These are phyloP conservation scores for Mesoclemmys tuberculata DNA, from an alignment of 2,113 vertebrate genomes.

Conservation along the genomic window DNA sequence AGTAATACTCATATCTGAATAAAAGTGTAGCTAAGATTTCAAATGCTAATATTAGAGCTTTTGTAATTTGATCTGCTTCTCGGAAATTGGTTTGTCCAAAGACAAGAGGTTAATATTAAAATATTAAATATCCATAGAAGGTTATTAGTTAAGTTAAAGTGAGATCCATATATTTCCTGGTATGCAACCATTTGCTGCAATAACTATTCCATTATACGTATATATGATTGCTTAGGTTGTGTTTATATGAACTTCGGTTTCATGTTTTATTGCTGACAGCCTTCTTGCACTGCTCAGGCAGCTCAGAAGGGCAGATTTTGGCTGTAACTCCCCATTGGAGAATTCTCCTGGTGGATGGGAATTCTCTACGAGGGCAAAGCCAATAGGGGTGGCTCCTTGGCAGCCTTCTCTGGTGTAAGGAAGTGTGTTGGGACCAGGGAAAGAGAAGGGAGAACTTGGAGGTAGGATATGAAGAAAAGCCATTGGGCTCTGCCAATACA, in stretches of 20 bases:
- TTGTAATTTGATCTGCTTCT: conserved; percentile 15
- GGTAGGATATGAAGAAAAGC: not conserved
- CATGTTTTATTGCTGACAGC: not conserved
- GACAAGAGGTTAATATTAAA: conserved; percentile 12
- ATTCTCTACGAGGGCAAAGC: not conserved
- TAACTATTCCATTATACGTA: not conserved
- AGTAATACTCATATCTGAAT: not conserved
- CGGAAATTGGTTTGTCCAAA: not conserved
- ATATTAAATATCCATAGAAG: conserved; percentile 30
- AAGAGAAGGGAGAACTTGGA: not conserved
- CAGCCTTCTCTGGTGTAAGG: not conserved
- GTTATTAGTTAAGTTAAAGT: conserved; percentile 30
- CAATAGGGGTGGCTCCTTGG: not conserved
- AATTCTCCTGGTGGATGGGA: not conserved
- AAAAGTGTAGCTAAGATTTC: not conserved
- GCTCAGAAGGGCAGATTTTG: not conserved
- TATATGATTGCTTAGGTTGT: no score
- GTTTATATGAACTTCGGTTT: not conserved
- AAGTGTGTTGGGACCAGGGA: not conserved
- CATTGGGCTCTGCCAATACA: not conserved
- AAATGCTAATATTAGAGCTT: not conserved
- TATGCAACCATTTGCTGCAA: not conserved
- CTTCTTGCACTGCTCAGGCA: not conserved
- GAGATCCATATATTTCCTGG: conserved; percentile 37
- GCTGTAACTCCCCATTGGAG: not conserved